Conservation (phyloP, 2,113 vertebrate genomes). For the Thermophis baileyi region DNA sequence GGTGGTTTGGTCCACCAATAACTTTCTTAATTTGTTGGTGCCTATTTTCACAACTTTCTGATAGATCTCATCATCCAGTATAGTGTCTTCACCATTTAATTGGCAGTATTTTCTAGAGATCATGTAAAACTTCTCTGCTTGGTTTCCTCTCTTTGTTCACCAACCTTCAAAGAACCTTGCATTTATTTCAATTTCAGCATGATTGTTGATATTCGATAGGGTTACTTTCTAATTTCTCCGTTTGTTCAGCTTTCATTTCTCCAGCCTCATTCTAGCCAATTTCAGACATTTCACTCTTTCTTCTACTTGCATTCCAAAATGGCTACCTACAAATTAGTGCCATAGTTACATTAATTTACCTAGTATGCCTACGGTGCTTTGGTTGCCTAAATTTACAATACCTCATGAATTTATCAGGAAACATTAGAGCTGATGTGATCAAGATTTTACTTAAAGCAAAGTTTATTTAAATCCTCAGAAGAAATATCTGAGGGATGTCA, state of each 20-base stretch:
- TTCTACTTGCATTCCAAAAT: not conserved
- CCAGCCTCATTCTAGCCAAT: not conserved
- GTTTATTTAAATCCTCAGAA: not conserved
- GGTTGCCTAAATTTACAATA: not conserved
- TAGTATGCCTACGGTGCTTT: not conserved
- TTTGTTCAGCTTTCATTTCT: not conserved
- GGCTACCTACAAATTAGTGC: not conserved
- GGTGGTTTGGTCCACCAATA: not conserved
- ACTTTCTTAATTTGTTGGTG: not conserved
- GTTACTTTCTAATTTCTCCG: not conserved
- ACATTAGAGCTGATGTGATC: not conserved
- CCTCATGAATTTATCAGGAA: not conserved
- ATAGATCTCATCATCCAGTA: not conserved
- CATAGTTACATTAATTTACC: not conserved
- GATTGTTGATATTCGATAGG: not conserved
- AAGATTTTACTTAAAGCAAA: not conserved
- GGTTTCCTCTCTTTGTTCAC: not conserved
- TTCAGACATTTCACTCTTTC: not conserved
- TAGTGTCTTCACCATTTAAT: not conserved
- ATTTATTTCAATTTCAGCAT: not conserved
- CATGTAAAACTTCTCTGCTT: not conserved
- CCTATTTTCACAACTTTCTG: not conserved
- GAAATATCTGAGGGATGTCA: not conserved
- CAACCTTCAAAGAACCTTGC: not conserved
- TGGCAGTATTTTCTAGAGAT: not conserved